These are phyloP conservation scores for Rhinolophus sinicus DNA, from an alignment of 2,113 vertebrate genomes.

Conservation along the genomic window DNA sequence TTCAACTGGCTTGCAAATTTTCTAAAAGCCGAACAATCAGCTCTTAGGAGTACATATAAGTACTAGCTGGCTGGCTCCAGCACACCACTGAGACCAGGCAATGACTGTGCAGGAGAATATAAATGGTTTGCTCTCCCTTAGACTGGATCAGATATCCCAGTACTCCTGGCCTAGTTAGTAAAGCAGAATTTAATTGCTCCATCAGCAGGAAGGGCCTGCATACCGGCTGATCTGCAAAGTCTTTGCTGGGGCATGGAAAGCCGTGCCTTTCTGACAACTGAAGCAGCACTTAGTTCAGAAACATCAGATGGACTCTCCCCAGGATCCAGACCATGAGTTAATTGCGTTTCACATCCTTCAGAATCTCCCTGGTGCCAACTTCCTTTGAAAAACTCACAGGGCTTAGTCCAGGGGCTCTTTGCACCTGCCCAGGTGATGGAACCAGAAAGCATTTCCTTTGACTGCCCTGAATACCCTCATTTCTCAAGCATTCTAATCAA, in stretches of 20 bases:
- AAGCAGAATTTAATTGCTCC: background rate
- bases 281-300: background rate
- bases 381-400: background rate
- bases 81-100: background rate
- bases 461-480: background rate
- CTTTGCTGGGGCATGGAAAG: background rate
- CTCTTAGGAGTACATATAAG: background rate
- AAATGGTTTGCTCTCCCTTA: background rate
- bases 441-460: background rate
- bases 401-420: background rate
- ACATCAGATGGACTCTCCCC: constrained; percentile 22
- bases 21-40: background rate
- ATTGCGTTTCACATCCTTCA: background rate
- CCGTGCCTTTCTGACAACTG: background rate
- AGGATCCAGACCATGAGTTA: background rate
- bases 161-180: background rate
- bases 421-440: background rate
- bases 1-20: background rate
- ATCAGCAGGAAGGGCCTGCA: background rate
- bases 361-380: background rate
- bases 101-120: background rate
- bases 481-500: background rate
- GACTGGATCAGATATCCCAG: background rate
- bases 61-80: background rate
- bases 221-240: background rate